A percentile compares a stretch with the other conserved stretches of the same genome.
Conservation (phyloP, 2,888 invertebrate genomes). For the Erebia epiphron region DNA sequence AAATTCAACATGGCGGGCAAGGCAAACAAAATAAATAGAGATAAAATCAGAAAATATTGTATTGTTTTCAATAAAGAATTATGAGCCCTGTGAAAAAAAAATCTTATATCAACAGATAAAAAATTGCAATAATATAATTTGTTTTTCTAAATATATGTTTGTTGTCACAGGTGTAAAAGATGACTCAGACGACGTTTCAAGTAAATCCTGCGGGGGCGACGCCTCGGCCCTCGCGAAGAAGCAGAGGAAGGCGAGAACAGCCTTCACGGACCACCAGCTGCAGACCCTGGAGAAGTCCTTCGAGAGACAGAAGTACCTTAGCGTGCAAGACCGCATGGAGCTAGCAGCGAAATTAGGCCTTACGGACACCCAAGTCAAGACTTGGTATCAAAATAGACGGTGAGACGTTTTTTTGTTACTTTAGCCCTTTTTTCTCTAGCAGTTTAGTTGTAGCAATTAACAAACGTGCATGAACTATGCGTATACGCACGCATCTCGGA, state of each 20-base stretch:
- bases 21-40: too few relatives aligned
- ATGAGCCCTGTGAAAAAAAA: too few relatives aligned
- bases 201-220: constrained; percentile 77
- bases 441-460: too few relatives aligned
- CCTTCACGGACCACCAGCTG: constrained; percentile 99
- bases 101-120: too few relatives aligned
- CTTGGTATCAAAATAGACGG: constrained; percentile 99
- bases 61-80: too few relatives aligned
- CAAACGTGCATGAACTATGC: too few relatives aligned
- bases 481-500: too few relatives aligned
- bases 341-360: constrained; percentile 97
- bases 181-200: constrained; percentile 89
- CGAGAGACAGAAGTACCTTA: constrained; percentile 97
- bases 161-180: constrained; percentile 90
- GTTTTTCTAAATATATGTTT: not conserved
- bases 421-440: not conserved
- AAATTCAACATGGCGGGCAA: too few relatives aligned
- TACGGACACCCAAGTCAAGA: constrained; percentile 99
- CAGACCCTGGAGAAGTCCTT: constrained; percentile 98
- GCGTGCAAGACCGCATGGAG: constrained; percentile 99
- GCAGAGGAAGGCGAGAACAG: constrained; percentile 97
- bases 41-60: too few relatives aligned
- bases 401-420: constrained; percentile 68
- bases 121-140: too few relatives aligned
- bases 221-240: constrained; percentile 89